These are phyloP conservation scores for Napeogenes sylphis DNA, from an alignment of 2,888 invertebrate genomes.

Conservation along the genomic window DNA sequence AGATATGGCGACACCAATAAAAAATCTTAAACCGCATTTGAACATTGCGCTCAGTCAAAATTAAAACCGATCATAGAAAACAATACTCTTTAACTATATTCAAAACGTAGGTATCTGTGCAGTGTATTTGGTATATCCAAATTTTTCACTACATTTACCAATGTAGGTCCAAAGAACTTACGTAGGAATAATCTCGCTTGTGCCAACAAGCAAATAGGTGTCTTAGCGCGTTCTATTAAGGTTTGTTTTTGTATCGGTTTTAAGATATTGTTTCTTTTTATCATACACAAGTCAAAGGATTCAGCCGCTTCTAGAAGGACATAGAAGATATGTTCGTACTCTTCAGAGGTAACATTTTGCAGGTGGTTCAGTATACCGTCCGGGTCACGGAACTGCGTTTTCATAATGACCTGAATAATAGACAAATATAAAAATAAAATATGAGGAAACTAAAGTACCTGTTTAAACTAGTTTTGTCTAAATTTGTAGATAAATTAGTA, in stretches of 20 bases:
- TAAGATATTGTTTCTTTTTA: conserved; percentile 82
- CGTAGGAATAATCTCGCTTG: conserved; percentile 80
- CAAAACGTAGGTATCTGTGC: conserved; percentile 83
- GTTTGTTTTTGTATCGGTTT: conserved; percentile 81
- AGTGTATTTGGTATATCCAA: conserved; percentile 82
- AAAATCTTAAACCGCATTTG: conserved; percentile 19
- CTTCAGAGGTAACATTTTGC: conserved; percentile 78
- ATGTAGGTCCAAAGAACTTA: conserved; percentile 74
- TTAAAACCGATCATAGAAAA: conserved; percentile 29
- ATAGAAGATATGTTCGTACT: conserved; percentile 77
- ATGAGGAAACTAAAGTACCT: background rate
- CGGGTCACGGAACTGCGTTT: conserved; percentile 89
- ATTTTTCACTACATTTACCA: conserved; percentile 75
- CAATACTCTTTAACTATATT: conserved; percentile 71
- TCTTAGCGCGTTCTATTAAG: conserved; percentile 81
- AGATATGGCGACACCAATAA: conserved; percentile 15
- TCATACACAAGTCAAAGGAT: conserved; percentile 88
- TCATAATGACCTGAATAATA: conserved; percentile 82
- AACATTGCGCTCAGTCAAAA: conserved; percentile 37
- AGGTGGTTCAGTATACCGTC: conserved; percentile 89
- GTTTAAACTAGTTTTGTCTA: too few species aligned
- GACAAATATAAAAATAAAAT: conserved; percentile 1
- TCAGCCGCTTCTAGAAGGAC: conserved; percentile 85
- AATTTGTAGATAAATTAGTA: too few species aligned
- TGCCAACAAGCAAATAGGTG: conserved; percentile 81